A percentile compares a stretch with the other conserved stretches of the same genome.
Conservation (phyloP, 1,140 invertebrate genomes). For the Trachymyrmex cornetzi region DNA sequence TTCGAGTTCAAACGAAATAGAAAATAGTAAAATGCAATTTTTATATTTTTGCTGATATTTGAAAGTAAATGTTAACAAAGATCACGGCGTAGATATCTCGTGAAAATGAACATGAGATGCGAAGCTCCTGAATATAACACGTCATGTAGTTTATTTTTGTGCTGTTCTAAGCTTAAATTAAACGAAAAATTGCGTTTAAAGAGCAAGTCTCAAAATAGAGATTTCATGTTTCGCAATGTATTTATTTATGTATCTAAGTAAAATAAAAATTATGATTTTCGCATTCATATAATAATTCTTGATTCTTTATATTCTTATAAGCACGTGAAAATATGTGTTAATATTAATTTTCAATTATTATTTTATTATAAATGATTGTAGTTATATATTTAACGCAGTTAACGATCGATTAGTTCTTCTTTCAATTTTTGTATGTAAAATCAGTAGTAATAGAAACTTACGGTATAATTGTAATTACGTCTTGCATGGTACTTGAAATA, state of each 20-base stretch:
- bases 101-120: neutral
- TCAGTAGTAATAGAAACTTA: neutral
- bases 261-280: neutral
- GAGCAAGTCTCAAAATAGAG: neutral
- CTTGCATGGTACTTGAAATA: neutral
- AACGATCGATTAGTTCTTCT: neutral
- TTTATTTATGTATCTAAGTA: neutral
- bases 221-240: neutral
- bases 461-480: neutral
- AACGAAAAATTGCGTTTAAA: neutral
- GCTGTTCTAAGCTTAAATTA: neutral
- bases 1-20: neutral
- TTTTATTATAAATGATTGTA: neutral
- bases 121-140: neutral
- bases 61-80: conserved; percentile 9
- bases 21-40: neutral
- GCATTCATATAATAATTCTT: neutral
- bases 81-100: neutral
- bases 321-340: neutral
- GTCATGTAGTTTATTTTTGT: neutral
- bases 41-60: neutral
- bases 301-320: neutral
- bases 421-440: neutral
- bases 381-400: neutral
- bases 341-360: neutral